Evolutionary conservation across 2,888 invertebrate genomes (phyloP).

Genomic region (Leptopilina syphax): DNA sequence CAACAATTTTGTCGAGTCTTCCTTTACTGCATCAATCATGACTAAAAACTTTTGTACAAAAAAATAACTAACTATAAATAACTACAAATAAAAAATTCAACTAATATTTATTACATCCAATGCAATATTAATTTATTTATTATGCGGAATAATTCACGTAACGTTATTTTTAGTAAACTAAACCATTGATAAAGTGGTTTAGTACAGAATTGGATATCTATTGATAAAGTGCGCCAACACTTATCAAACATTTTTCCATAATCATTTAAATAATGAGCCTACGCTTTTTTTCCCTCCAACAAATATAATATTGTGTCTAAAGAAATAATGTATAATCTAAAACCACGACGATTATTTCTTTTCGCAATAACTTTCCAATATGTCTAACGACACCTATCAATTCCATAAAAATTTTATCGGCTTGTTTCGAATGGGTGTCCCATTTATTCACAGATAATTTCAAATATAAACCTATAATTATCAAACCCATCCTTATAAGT

Average conservation of each 20-base stretch:
- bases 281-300: not conserved
- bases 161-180: no score
- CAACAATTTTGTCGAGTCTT: not conserved
- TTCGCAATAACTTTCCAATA: conserved; percentile 23
- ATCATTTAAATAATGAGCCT: conserved; percentile 12
- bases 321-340: conserved; percentile 20
- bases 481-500: not conserved
- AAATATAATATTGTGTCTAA: not conserved
- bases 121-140: no score
- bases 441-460: conserved; percentile 35
- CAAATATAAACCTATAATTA: conserved; percentile 12
- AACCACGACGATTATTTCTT: conserved; percentile 8
- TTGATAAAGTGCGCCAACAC: not conserved
- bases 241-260: not conserved
- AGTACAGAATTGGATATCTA: not conserved
- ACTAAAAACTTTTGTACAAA: not conserved
- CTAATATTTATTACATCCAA: not conserved
- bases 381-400: conserved; percentile 25
- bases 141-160: no score
- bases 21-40: not conserved
- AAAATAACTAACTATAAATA: no score
- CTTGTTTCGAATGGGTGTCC: not conserved
- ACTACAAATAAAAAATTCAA: no score
- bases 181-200: not conserved
- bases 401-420: conserved; percentile 1